A percentile compares a stretch with the other conserved stretches of the same genome.
Evolutionary conservation across 2,888 invertebrate genomes (phyloP).

Genomic region (Euproctis similis): DNA sequence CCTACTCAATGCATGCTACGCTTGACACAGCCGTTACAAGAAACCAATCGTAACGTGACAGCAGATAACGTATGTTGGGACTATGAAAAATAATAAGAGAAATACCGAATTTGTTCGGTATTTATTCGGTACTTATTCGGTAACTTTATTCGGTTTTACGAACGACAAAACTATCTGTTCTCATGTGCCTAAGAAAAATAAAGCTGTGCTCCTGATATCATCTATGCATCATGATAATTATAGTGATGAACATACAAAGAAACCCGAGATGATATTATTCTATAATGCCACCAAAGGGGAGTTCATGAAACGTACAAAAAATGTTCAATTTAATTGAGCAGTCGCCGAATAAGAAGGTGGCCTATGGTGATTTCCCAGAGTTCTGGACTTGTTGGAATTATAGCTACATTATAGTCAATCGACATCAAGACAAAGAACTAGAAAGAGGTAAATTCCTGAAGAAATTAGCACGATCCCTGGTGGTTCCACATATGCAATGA

Average conservation of each 20-base stretch:
- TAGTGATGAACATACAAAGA: conserved; percentile 1
- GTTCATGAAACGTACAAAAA: conserved; percentile 4
- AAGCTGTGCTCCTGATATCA: conserved; percentile 12
- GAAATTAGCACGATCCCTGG: neutral
- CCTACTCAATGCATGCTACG: neutral
- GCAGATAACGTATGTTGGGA: neutral
- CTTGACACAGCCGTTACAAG: neutral
- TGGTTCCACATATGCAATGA: neutral
- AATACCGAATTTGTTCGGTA: neutral
- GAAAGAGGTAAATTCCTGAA: neutral
- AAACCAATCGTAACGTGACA: neutral
- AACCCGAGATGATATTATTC: conserved; percentile 4
- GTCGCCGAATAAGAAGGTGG: conserved; percentile 13
- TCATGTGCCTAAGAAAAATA: conserved; percentile 12
- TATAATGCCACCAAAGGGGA: conserved; percentile 4
- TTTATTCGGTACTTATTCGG: neutral
- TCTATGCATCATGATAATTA: conserved; percentile 11
- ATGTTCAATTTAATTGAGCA: conserved; percentile 9
- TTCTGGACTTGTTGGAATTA: too few species aligned
- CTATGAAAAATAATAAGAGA: neutral
- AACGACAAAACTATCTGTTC: neutral
- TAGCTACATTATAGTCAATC: conserved; percentile 1
- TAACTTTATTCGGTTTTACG: conserved; percentile 1
- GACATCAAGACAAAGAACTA: neutral
- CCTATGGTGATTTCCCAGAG: conserved; percentile 15